Conservation (phyloP, 2,888 invertebrate species). For the Cetonia aurata region DNA sequence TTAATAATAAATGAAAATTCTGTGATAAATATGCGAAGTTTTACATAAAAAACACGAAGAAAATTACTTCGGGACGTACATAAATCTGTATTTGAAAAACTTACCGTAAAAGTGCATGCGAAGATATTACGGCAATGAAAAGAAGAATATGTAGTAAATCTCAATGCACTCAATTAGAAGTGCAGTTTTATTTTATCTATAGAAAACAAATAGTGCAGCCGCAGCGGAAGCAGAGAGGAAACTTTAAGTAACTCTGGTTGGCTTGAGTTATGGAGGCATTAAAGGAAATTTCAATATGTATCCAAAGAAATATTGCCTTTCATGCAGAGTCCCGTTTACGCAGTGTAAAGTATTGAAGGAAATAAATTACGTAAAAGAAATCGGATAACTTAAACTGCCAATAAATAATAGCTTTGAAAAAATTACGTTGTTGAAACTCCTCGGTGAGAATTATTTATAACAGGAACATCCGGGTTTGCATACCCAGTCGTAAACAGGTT, state of each 20-base stretch:
- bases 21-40: too few relatives aligned
- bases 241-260: slow-evolving; percentile 50
- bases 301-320: slow-evolving; percentile 62
- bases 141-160: background rate
- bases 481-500: too few relatives aligned
- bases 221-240: slow-evolving; percentile 45
- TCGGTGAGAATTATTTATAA: slow-evolving; percentile 57
- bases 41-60: background rate
- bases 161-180: slow-evolving; percentile 12
- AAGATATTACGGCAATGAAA: too few relatives aligned
- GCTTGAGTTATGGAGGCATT: slow-evolving; percentile 60
- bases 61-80: background rate
- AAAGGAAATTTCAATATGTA: slow-evolving; percentile 64
- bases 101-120: background rate
- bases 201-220: background rate
- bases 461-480: too few relatives aligned
- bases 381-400: slow-evolving; percentile 61
- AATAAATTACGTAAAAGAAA: slow-evolving; percentile 51
- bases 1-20: too few relatives aligned
- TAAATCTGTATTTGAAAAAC: slow-evolving; percentile 1
- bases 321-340: slow-evolving; percentile 50
- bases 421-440: slow-evolving; percentile 57
- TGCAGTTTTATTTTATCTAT: slow-evolving; percentile 6
- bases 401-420: slow-evolving; percentile 63
- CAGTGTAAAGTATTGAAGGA: slow-evolving; percentile 5